Evolutionary conservation across 2,888 invertebrate species (phyloP).

Genomic region (Drosophila atripex): DNA sequence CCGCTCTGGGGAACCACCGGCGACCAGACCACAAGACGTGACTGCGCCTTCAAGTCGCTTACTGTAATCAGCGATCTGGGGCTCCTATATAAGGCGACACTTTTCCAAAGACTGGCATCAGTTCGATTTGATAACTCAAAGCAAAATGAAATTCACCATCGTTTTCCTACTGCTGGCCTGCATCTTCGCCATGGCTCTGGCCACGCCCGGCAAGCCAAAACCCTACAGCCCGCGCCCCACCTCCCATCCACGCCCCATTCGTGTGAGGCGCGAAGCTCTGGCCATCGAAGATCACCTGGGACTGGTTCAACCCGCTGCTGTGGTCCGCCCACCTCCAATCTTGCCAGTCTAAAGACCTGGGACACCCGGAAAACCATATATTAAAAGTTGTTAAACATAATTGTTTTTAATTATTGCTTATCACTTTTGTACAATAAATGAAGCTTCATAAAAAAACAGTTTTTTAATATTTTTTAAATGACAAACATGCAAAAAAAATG

Average conservation of each 20-base stretch:
- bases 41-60: not conserved
- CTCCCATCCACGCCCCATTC: conserved; percentile 46
- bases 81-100: conserved; percentile 25
- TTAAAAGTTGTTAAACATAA: not conserved
- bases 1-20: conserved; percentile 16
- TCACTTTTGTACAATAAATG: not conserved
- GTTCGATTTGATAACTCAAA: conserved; percentile 15
- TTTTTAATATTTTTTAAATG: not conserved
- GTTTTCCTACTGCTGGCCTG: conserved; percentile 37
- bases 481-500: too few relatives aligned
- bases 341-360: not conserved
- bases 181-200: conserved; percentile 23
- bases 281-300: conserved; percentile 35
- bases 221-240: conserved; percentile 42
- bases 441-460: not conserved
- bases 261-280: conserved; percentile 49
- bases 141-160: conserved; percentile 41
- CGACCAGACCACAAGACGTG: conserved; percentile 5
- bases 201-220: conserved; percentile 35
- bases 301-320: conserved; percentile 4
- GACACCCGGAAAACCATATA: not conserved
- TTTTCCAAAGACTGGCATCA: conserved; percentile 16
- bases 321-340: not conserved
- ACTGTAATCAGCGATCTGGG: not conserved
- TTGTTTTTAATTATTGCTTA: not conserved